Evolutionary conservation across 2,797 vertebrate genomes (phyloP), one percentile per base, ranked within the genome.

Genomic region (Sebastes umbrosus): DNA sequence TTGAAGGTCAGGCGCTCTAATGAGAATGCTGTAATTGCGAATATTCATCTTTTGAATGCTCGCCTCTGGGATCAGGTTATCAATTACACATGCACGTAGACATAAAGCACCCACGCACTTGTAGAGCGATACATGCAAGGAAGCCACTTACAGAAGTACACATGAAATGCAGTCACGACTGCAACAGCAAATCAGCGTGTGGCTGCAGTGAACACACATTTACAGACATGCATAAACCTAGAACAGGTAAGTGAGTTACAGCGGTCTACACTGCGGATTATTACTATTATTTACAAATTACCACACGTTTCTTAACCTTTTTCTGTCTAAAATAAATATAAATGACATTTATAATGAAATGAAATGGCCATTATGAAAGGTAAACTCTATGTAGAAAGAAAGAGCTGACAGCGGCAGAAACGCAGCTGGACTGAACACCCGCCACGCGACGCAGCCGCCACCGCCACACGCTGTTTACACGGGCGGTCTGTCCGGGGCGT

Each of bases 1-100:
- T 83, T 92, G 93, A 96, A 96, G 95, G 94, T 95, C 94, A 95
- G 91, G 85, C 79, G 59, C 88, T 90, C 90, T 94, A 95, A 96
- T 94, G 92, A 96, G 90, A 90, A 80, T 27, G 84, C 81, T 76
- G 69, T 94, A 94, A 95, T 95, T 95, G 93, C 81, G 58, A 94
- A 95, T 94, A 94, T 95, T 96, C 90, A 94, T 94, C 93, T 94
- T 90, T 94, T 90, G 88, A 94, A 90, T 92, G 92, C 83, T 92
- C 52, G 80, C 73, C 87, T 90, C 77, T 77, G 69, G 78, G 89
- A 87, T 82, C 80, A 82, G 82, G 78, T 94, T 90, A 94, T 94
- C 90, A 94, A 89, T 94, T 90, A 89, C 84, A 78, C 78, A 77
- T 58, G 68, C 65, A 73, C 70, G 20, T 27, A 46, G 60, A 80